Base-by-base conservation (phyloP, 1,140 invertebrate species). In the Drosophila malerkotliana region DNA sequence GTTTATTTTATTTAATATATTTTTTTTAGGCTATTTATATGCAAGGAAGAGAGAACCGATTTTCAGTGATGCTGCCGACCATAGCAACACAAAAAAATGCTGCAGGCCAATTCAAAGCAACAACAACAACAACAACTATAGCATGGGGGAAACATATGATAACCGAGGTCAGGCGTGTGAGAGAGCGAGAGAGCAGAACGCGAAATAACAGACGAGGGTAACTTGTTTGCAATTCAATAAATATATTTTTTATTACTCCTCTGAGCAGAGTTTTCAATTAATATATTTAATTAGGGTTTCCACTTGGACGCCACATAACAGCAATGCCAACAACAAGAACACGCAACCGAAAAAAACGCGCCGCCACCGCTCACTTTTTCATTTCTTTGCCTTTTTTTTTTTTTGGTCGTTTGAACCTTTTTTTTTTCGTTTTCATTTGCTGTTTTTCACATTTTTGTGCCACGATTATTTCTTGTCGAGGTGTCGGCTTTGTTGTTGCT, bases 281-380 rank as follows among this genome's bases (percentile, higher is more conserved):
- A 72, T 72, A 72, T 39, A 80, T 67, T 66, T 37, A 61, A 77
- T 77, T 77, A 81, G 28, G 72, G 15, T 44, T 72, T 62, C 9
- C 34, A 52, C 58, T 52, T 54, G 48, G 57, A 32, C 59, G 45
- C 57, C 39, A 52, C 47, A 67, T 58, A 66, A 61, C 59, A 37
- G 30, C 41, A 62, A 62, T 47, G 47, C 32, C 53, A 66, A 66
- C 44, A 32, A 37, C 34, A 37, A 44, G 39, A 60, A 69, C 74
- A 77, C 72, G 60, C 77, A 61, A 54, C 28, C 10, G 32, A 48
- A 51, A 67, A 68, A 26, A 28, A 5, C 26, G 21, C 26, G 26
- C 37, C 37, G 32, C 24, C 34, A 37, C 24, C 66, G 73, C 53
- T 81, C 68, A 72, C 63, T 56, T 68, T 83, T 83, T 72, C 48